Evolutionary conservation across 1,140 invertebrate genomes (phyloP).

Genomic region (Pantala flavescens): DNA sequence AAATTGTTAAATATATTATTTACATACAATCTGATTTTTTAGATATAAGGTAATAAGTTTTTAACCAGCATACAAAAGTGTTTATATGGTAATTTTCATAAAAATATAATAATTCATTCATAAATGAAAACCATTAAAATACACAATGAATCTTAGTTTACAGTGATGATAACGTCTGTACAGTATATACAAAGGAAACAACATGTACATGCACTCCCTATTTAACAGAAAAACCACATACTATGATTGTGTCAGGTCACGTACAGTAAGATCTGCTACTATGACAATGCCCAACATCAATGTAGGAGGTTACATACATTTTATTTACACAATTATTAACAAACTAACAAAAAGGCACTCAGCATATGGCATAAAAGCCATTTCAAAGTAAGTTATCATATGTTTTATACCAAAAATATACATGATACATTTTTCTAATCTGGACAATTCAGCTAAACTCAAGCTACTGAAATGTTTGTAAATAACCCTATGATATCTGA

Average conservation of each 20-base stretch:
- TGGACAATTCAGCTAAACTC: too few species aligned
- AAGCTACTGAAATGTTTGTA: too few species aligned
- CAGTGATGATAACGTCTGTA: slow-evolving; percentile 5
- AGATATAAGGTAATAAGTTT: not conserved
- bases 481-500: not conserved
- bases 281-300: too few species aligned
- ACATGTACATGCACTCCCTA: not conserved
- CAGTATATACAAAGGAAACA: slow-evolving; percentile 7
- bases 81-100: not conserved
- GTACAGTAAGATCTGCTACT: too few species aligned
- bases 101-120: slow-evolving; percentile 2
- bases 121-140: not conserved
- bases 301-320: not conserved
- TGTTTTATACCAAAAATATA: too few species aligned
- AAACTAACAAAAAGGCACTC: not conserved
- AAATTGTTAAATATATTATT: not conserved
- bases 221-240: not conserved
- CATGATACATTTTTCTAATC: too few species aligned
- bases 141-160: not conserved
- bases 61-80: not conserved
- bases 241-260: too few species aligned
- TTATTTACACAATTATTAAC: not conserved
- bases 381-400: not conserved
- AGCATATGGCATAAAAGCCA: not conserved
- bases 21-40: not conserved